Evolutionary conservation across 2,888 invertebrate species (phyloP), one percentile per base, ranked within the genome.

Genomic region (Catonia carolina): DNA sequence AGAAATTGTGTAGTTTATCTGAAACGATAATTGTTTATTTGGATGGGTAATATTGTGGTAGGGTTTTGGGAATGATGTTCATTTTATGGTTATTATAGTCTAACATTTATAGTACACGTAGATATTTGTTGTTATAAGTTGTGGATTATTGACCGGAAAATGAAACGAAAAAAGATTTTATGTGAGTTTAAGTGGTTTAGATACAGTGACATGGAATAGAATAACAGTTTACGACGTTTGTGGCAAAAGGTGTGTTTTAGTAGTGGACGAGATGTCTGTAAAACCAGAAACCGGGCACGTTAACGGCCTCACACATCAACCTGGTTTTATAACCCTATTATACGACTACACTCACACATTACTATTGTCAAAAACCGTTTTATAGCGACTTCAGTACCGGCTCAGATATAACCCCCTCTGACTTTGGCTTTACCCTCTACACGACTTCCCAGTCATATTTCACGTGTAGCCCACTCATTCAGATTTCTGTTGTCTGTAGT

Each of bases 111-210:
- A n/a, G n/a, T n/a, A n/a, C n/a, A n/a, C n/a, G n/a, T n/a, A n/a
- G n/a, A n/a, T n/a, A n/a, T n/a, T n/a, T 27, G 27, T 27, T 6
- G 27, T 8, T 6, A 27, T 27, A 41, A 50, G 50, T 56, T 50
- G 41, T 23, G 36, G 41, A 54, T 53, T 58, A 54, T 42, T 36
- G 51, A 49, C 50, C 58, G 51, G 23, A 52, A 52, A 52, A 52
- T 52, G 52, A 39, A 37, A 39, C 41, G 39, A 17, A n/a, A n/a
- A n/a, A 53, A 49, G 57, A 54, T 54, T 50, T 57, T 54, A 58
- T 58, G 54, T 52, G 50, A 49, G 53, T 58, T 58, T 58, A 58
- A 58, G 58, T 58, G 58, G 58, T 50, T 33, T 58, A 54, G 58
- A 42, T 33, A 39, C 47, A 37, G 27, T 45, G 49, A 49, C 55